Evolutionary conservation across 2,113 vertebrate species (phyloP).

Genomic region (Gadus chalcogrammus): DNA sequence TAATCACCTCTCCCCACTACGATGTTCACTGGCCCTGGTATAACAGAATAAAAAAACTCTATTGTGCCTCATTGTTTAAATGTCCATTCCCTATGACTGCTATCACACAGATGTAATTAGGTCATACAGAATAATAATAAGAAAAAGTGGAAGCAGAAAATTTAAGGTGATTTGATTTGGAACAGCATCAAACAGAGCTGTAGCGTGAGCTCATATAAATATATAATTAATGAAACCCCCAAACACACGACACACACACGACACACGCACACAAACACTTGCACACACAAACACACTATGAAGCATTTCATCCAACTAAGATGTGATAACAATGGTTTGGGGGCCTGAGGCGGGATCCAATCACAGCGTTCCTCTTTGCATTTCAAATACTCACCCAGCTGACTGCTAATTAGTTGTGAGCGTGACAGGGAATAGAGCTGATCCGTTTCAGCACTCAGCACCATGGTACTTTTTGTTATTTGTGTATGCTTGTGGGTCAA

Average conservation of each 20-base stretch:
- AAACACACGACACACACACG: slow-evolving; percentile 3
- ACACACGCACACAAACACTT: slow-evolving; percentile 1
- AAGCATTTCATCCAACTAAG: slow-evolving; percentile 40
- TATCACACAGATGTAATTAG: slow-evolving; percentile 53
- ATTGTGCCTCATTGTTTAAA: slow-evolving; percentile 44
- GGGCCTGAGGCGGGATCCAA: slow-evolving; percentile 56
- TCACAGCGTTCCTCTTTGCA: slow-evolving; percentile 62
- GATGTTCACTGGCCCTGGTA: too few relatives aligned
- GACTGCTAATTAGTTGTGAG: slow-evolving; percentile 57
- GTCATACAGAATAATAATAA: slow-evolving; percentile 50
- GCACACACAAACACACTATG: slow-evolving; percentile 10
- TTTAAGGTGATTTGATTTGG: slow-evolving; percentile 47
- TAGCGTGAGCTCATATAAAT: background rate
- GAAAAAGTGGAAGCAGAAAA: slow-evolving; percentile 41
- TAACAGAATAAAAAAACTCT: slow-evolving; percentile 28
- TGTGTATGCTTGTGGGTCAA: background rate
- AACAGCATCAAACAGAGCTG: slow-evolving; percentile 41
- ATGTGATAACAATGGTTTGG: slow-evolving; percentile 57
- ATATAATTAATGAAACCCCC: background rate
- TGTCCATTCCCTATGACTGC: slow-evolving; percentile 32
- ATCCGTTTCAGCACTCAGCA: slow-evolving; percentile 52
- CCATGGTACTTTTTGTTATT: slow-evolving; percentile 17
- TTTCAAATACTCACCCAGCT: slow-evolving; percentile 64
- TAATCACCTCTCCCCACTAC: too few relatives aligned
- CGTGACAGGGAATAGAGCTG: slow-evolving; percentile 49